These are phyloP conservation scores for Anoncus sp. DNA, from an alignment of 2,888 invertebrate species.

Conservation along the genomic window DNA sequence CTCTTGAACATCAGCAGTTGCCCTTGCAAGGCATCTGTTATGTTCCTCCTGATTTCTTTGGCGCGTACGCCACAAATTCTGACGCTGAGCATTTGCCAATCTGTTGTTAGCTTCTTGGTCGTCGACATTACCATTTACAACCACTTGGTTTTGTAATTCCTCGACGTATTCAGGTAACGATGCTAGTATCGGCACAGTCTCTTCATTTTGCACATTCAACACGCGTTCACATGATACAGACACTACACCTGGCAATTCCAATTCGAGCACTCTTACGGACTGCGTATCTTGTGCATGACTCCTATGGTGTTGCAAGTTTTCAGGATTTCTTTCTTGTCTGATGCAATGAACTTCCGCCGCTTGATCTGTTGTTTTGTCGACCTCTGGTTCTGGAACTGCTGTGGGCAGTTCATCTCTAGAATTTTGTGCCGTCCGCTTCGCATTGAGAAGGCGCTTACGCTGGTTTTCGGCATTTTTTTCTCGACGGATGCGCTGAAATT, in stretches of 20 bases:
- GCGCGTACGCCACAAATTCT: not conserved
- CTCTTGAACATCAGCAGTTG: slow-evolving; percentile 28
- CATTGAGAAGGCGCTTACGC: slow-evolving; percentile 10
- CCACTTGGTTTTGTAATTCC: not conserved
- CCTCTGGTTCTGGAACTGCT: not conserved
- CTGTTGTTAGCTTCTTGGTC: slow-evolving; percentile 11
- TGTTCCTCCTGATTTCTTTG: not conserved
- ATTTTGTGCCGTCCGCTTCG: not conserved
- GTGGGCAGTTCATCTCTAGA: not conserved
- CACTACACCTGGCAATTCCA: not conserved
- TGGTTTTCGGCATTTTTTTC: slow-evolving; percentile 40
- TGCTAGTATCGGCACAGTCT: too few species aligned
- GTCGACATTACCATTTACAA: not conserved
- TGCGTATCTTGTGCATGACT: not conserved
- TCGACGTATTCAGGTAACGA: too few species aligned
- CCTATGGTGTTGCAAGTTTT: not conserved
- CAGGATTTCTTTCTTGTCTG: not conserved
- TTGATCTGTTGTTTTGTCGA: slow-evolving; percentile 2
- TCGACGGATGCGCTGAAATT: slow-evolving; percentile 38
- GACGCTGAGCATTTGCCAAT: slow-evolving; percentile 1
- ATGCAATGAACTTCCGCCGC: not conserved
- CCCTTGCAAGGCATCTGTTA: not conserved
- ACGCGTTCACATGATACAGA: too few species aligned
- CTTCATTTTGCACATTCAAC: too few species aligned
- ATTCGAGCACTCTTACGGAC: not conserved